These are phyloP conservation scores for Hydrolagus affinis DNA, from an alignment of 2,113 vertebrate species.

Conservation along the genomic window DNA sequence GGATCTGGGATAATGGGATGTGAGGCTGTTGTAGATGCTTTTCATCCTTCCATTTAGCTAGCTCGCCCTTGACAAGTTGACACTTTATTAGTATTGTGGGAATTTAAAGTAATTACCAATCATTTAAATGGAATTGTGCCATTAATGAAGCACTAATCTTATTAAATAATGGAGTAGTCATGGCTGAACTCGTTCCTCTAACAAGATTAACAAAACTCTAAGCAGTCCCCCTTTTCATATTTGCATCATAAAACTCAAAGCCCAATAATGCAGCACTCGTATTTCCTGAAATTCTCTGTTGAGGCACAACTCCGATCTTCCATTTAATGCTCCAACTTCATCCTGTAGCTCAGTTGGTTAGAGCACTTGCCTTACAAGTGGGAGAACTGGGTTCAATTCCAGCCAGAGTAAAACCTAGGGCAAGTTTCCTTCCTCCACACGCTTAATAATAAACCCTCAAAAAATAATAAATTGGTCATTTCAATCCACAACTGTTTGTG, in stretches of 20 bases:
- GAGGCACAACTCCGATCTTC: not conserved
- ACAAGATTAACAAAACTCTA: not conserved
- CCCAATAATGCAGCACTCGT: no score
- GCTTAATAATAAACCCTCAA: no score
- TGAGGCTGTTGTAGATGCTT: not conserved
- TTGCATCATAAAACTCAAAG: not conserved
- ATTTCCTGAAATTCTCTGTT: not conserved
- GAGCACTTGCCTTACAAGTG: no score
- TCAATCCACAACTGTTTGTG: no score
- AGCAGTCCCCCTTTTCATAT: not conserved
- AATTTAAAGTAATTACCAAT: conserved; percentile 23
- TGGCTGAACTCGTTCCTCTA: not conserved
- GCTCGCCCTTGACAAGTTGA: conserved; percentile 15
- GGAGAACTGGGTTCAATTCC: no score
- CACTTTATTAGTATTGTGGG: conserved; percentile 4
- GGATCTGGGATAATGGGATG: no score
- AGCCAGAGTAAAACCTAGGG: no score
- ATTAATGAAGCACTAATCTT: conserved; percentile 22
- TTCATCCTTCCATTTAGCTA: conserved; percentile 11
- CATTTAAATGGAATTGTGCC: conserved; percentile 22
- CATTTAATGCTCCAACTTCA: not conserved
- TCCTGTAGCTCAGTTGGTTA: no score
- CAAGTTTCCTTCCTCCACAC: no score
- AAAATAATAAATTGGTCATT: no score
- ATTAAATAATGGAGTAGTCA: conserved; percentile 28